phyloP scores from a whole-genome alignment of 2,888 invertebrate genomes.

The Xylocampa areola region DNA sequence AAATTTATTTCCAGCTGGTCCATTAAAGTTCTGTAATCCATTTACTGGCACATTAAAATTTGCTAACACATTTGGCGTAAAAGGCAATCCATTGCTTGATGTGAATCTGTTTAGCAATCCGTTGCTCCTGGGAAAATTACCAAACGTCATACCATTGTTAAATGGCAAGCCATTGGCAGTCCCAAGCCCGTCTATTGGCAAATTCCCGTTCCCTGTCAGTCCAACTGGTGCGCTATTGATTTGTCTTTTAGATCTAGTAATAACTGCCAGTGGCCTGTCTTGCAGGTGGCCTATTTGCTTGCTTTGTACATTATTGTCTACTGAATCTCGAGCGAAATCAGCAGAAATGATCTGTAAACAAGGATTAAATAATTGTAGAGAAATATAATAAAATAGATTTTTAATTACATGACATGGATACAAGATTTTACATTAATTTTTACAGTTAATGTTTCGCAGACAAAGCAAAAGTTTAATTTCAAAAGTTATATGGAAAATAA shows the following conservation, averaged over 20 bases:
- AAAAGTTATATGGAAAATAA: too few species aligned
- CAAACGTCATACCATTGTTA: conserved; percentile 7
- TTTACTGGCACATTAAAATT: too few species aligned
- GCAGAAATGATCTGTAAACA: conserved; percentile 57
- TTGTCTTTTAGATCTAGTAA: conserved; percentile 38
- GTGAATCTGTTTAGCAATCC: conserved; percentile 9
- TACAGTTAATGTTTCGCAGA: too few species aligned
- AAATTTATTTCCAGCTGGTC: conserved; percentile 12
- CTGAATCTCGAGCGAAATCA: conserved; percentile 51
- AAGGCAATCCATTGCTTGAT: conserved; percentile 21
- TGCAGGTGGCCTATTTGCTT: conserved; percentile 1
- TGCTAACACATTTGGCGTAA: conserved; percentile 7
- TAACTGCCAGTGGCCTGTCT: not conserved
- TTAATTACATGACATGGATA: rapidly evolving
- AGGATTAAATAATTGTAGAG: too few species aligned
- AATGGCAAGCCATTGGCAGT: conserved; percentile 1
- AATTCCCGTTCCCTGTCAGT: conserved; percentile 8
- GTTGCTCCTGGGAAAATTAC: conserved; percentile 9
- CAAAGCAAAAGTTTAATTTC: too few species aligned
- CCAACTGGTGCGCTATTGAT: not conserved
- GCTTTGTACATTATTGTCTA: conserved; percentile 39
- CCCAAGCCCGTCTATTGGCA: conserved; percentile 2
- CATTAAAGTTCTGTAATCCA: conserved; percentile 11
- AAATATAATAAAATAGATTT: conserved; percentile 17
- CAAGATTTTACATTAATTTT: too few species aligned